Conservation (phyloP, 2,113 vertebrate species). For the Thamnophis sirtalis region DNA sequence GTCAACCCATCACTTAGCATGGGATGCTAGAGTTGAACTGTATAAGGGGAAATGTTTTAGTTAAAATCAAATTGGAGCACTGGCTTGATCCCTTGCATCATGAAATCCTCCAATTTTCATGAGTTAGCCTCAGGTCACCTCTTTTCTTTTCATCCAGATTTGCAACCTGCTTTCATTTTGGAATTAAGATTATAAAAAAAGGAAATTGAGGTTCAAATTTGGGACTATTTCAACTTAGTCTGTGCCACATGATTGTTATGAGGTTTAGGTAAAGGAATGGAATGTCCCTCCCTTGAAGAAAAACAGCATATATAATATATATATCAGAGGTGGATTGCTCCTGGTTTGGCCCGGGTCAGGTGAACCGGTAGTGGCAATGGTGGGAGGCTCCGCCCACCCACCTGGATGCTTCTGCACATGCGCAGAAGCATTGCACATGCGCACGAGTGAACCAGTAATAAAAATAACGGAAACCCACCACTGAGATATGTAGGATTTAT, state of each 20-base stretch:
- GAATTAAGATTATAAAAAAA: background rate
- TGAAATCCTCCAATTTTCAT: background rate
- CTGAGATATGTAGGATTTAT: background rate
- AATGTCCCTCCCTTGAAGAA: background rate
- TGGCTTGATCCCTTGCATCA: background rate
- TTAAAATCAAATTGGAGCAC: background rate
- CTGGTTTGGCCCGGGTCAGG: too few species aligned
- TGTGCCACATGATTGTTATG: background rate
- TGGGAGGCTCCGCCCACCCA: too few species aligned
- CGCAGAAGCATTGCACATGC: too few species aligned
- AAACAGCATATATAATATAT: background rate
- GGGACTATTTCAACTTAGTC: background rate
- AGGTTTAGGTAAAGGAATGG: background rate
- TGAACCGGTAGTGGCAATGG: too few species aligned
- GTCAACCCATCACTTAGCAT: background rate
- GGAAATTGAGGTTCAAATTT: background rate
- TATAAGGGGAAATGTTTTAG: background rate
- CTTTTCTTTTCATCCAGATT: background rate
- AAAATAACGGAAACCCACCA: too few species aligned
- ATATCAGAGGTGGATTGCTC: too few species aligned
- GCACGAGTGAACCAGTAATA: too few species aligned
- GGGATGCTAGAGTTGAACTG: background rate
- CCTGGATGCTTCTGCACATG: too few species aligned
- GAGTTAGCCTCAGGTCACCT: background rate
- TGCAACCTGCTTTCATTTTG: background rate